phyloP scores from a whole-genome alignment of 2,797 vertebrate genomes.

The Phrynocephalus forsythii region DNA sequence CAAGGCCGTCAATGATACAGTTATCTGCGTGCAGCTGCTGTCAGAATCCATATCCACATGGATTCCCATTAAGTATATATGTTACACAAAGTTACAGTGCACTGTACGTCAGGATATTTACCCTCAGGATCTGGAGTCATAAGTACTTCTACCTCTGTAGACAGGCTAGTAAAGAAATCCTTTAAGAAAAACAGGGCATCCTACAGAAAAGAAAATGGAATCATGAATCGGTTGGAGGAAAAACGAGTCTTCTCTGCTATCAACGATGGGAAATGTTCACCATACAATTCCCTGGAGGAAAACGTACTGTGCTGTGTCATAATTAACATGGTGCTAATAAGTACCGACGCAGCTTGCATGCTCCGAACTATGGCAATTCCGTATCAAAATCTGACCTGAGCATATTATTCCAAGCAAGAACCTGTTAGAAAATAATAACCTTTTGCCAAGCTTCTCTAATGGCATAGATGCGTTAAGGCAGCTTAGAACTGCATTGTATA shows the following conservation, averaged over 20 bases:
- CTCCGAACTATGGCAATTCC: too few relatives aligned
- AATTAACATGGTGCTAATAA: background rate
- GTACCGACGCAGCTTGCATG: background rate
- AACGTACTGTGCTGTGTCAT: background rate
- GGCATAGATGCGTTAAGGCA: background rate
- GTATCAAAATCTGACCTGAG: background rate
- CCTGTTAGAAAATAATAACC: background rate
- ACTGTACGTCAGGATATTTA: constrained; percentile 60
- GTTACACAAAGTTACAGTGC: background rate
- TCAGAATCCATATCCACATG: background rate
- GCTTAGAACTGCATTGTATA: background rate
- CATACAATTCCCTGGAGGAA: background rate
- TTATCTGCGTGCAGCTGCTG: background rate
- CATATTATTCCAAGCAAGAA: background rate
- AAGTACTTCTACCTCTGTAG: constrained; percentile 93
- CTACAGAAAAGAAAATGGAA: constrained; percentile 73
- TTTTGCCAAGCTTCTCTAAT: background rate
- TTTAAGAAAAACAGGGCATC: constrained; percentile 98
- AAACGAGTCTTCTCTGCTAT: background rate
- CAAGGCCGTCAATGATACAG: background rate
- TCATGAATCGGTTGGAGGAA: constrained; percentile 9
- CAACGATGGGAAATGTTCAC: background rate
- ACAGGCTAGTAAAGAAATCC: constrained; percentile 95
- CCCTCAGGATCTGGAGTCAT: constrained; percentile 94
- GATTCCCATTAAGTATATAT: background rate